Evolutionary conservation across 2,797 vertebrate species (phyloP).

Genomic region (Peromyscus eremicus): DNA sequence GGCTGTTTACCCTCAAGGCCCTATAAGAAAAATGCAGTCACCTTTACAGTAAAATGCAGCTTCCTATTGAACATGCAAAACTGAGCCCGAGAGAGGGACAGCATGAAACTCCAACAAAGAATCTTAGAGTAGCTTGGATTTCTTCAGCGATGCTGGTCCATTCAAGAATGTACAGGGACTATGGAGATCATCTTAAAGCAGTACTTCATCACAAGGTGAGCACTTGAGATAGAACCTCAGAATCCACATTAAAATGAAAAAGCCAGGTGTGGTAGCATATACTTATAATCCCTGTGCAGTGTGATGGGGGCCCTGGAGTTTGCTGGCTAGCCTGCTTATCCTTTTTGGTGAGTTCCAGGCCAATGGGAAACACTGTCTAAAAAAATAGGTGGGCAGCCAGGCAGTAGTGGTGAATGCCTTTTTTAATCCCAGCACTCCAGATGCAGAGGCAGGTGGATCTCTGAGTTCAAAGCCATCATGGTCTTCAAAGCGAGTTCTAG

Average conservation of each 20-base stretch:
- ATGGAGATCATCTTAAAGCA: background rate
- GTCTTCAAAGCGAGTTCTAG: background rate
- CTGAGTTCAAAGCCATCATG: background rate
- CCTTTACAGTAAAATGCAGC: slow-evolving; percentile 82
- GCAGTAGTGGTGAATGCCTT: rapidly evolving
- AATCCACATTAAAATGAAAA: background rate
- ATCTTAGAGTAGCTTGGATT: background rate
- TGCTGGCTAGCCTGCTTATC: no score
- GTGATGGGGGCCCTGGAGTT: no score
- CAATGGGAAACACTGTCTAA: background rate
- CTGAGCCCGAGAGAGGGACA: background rate
- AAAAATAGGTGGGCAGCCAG: background rate
- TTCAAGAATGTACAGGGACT: background rate
- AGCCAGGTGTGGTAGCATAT: no score
- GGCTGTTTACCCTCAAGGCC: slow-evolving; percentile 81
- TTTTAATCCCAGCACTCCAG: background rate
- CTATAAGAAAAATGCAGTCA: slow-evolving; percentile 80
- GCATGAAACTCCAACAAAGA: slow-evolving; percentile 65
- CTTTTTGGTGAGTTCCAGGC: background rate
- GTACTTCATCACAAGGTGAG: background rate
- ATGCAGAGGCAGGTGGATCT: background rate
- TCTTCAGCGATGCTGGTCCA: background rate
- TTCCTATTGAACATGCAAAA: slow-evolving; percentile 64
- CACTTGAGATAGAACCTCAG: background rate
- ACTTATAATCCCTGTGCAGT: background rate